Conservation (phyloP, 2,888 invertebrate species). For the Nemotelus nigrinus region DNA sequence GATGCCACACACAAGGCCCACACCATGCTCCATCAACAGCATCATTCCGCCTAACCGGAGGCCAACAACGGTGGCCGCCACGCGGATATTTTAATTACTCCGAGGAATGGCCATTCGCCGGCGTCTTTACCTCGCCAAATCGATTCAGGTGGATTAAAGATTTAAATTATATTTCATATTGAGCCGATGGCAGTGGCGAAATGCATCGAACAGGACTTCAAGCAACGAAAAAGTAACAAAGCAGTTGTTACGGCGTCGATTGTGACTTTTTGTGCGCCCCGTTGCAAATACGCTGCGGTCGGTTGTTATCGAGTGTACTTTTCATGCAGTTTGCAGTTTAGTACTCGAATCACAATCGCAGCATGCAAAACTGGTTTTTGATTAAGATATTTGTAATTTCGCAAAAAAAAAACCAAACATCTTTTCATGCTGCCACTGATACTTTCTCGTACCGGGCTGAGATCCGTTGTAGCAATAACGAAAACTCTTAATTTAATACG, state of each 20-base stretch:
- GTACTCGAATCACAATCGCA: constrained; percentile 16
- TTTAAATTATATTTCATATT: constrained; percentile 43
- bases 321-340: background rate
- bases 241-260: background rate
- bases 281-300: no score
- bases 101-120: constrained; percentile 8
- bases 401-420: background rate
- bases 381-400: constrained; percentile 40
- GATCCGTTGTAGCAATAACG: constrained; percentile 22
- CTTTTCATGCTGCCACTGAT: constrained; percentile 34
- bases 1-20: constrained; percentile 22
- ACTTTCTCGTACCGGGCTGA: constrained; percentile 32
- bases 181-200: background rate
- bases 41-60: background rate
- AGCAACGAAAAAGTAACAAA: constrained; percentile 1
- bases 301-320: no score
- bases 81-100: constrained; percentile 28
- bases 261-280: background rate
- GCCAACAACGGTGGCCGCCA: constrained; percentile 9
- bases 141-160: constrained; percentile 41
- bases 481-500: constrained; percentile 40
- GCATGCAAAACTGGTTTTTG: constrained; percentile 41
- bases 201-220: constrained; percentile 1
- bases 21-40: background rate
- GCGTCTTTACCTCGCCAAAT: constrained; percentile 12